phyloP scores from a whole-genome alignment of 2,113 vertebrate genomes.

The Isurus oxyrinchus region DNA sequence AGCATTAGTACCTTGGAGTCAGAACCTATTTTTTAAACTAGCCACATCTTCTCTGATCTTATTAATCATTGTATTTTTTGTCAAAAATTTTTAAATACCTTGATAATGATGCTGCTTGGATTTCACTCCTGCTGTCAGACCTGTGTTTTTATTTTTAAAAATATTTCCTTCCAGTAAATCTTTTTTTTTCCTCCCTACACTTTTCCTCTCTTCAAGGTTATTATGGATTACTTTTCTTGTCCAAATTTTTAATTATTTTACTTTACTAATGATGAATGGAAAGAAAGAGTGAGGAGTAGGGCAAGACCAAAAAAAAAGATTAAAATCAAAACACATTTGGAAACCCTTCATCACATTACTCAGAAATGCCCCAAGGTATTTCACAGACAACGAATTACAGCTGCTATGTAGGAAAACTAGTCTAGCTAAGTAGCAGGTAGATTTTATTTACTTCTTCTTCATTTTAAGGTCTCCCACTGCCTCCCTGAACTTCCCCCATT shows the following conservation, averaged over 20 bases:
- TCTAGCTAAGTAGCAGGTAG: not conserved
- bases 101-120: not conserved
- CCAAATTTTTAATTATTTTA: not conserved
- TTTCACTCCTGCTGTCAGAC: not conserved
- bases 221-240: not conserved
- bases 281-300: not conserved
- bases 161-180: not conserved
- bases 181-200: not conserved
- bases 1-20: not conserved
- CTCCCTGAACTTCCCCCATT: not conserved
- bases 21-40: not conserved
- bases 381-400: not conserved
- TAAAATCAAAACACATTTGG: not conserved
- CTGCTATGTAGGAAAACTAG: not conserved
- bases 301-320: not conserved
- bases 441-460: not conserved
- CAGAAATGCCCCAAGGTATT: not conserved
- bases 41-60: not conserved
- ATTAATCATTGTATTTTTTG: not conserved
- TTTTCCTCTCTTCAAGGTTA: not conserved
- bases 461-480: not conserved
- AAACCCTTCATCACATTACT: not conserved
- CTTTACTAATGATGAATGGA: not conserved
- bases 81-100: not conserved
- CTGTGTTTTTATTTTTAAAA: not conserved